phyloP scores from a whole-genome alignment of 1,140 invertebrate species.

The Drosophila sturtevanti region DNA sequence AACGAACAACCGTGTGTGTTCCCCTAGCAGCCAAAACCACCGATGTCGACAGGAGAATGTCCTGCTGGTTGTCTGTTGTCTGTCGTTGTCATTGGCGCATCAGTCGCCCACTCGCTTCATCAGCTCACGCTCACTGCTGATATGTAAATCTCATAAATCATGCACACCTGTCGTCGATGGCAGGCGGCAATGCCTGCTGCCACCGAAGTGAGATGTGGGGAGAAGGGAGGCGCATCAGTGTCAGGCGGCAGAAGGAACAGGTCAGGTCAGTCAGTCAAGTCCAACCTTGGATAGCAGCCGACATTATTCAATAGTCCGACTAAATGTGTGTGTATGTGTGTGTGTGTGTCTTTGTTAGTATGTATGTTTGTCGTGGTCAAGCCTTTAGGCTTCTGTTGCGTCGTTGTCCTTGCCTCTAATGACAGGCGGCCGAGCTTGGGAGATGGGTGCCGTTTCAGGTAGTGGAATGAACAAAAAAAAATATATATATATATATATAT shows the following conservation, averaged over 20 bases:
- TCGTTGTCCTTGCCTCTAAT: constrained; percentile 23
- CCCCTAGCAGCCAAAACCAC: background rate
- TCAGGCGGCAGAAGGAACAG: constrained; percentile 51
- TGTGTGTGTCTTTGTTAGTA: background rate
- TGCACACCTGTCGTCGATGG: constrained; percentile 77
- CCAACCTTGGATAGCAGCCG: constrained; percentile 7
- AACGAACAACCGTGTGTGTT: too few species aligned
- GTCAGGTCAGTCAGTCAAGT: constrained; percentile 25
- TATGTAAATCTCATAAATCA: constrained; percentile 81
- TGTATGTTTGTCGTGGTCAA: constrained; percentile 46
- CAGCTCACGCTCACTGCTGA: constrained; percentile 56
- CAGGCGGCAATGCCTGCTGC: constrained; percentile 23
- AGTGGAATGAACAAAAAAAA: background rate
- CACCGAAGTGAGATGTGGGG: too few species aligned
- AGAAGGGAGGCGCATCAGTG: background rate
- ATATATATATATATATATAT: background rate
- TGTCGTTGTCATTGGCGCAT: constrained; percentile 68
- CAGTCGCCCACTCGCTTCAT: constrained; percentile 63
- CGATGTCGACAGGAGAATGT: constrained; percentile 16
- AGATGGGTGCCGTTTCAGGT: background rate
- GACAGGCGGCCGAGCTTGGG: background rate
- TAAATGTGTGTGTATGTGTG: constrained; percentile 3
- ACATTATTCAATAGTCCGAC: constrained; percentile 34
- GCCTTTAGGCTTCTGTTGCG: constrained; percentile 28
- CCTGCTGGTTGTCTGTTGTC: constrained; percentile 31